Evolutionary conservation across 2,113 vertebrate species (phyloP).

Genomic region (Seriola aureovittata): DNA sequence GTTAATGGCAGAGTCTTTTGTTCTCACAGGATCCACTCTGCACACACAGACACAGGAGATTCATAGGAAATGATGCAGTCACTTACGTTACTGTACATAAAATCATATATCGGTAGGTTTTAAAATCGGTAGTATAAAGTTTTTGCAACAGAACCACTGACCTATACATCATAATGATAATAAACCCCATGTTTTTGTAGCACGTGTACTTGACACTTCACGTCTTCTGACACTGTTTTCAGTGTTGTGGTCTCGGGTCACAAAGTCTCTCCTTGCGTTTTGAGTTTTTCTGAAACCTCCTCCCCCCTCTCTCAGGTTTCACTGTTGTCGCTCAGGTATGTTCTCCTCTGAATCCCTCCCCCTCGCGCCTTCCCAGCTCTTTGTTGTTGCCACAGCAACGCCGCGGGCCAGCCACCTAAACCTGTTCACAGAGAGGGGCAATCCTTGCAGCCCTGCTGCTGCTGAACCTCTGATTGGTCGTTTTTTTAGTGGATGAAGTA

Average conservation of each 20-base stretch:
- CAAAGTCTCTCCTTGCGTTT: not conserved
- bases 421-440: slow-evolving; percentile 25
- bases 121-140: no score
- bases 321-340: slow-evolving; percentile 45
- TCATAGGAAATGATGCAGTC: no score
- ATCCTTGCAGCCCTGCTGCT: not conserved
- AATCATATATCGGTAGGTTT: no score
- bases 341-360: slow-evolving; percentile 18
- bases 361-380: not conserved
- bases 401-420: slow-evolving; percentile 29
- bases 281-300: not conserved
- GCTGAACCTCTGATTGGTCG: not conserved
- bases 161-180: not conserved
- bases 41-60: no score
- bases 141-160: no score
- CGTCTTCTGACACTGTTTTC: not conserved
- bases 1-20: no score
- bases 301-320: slow-evolving; percentile 65
- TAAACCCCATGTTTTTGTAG: no score
- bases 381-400: slow-evolving; percentile 34
- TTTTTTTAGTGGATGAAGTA: not conserved
- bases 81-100: no score
- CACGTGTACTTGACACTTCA: no score
- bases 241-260: not conserved
- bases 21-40: no score